These are phyloP conservation scores for Zophobas atratus DNA, from an alignment of 1,140 invertebrate species.

Conservation along the genomic window DNA sequence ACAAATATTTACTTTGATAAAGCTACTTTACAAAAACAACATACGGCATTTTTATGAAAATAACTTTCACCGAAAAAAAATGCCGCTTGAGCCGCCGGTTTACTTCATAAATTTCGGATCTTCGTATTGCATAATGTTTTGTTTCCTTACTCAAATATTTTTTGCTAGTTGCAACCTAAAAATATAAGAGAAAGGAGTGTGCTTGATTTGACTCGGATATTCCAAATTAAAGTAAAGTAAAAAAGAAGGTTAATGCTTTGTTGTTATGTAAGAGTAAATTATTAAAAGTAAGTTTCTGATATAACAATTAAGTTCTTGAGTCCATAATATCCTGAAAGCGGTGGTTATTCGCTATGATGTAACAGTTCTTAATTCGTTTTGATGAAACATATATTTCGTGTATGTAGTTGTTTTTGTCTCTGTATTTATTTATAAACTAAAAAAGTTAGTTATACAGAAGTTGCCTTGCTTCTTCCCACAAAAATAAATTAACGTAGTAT, in stretches of 20 bases:
- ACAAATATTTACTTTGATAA: slow-evolving; percentile 29
- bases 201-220: slow-evolving; percentile 27
- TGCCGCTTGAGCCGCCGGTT: not conserved
- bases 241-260: not conserved
- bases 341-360: not conserved
- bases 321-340: slow-evolving; percentile 2
- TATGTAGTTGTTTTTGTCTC: too few relatives aligned
- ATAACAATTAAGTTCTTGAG: not conserved
- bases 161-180: not conserved
- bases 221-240: slow-evolving; percentile 24
- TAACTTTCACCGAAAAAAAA: slow-evolving; percentile 28
- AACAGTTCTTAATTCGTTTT: not conserved
- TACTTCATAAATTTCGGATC: slow-evolving; percentile 9
- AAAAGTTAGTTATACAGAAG: too few relatives aligned
- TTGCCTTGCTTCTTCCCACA: too few relatives aligned
- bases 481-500: too few relatives aligned
- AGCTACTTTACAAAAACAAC: slow-evolving; percentile 15
- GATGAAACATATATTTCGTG: too few relatives aligned
- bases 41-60: slow-evolving; percentile 8
- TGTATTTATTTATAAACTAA: too few relatives aligned
- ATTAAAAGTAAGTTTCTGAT: slow-evolving; percentile 4
- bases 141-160: slow-evolving; percentile 6
- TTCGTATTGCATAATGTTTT: slow-evolving; percentile 22
- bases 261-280: slow-evolving; percentile 23
- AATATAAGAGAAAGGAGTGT: slow-evolving; percentile 3